Conservation (phyloP, 2,113 vertebrate species). For the Nanorana parkeri region DNA sequence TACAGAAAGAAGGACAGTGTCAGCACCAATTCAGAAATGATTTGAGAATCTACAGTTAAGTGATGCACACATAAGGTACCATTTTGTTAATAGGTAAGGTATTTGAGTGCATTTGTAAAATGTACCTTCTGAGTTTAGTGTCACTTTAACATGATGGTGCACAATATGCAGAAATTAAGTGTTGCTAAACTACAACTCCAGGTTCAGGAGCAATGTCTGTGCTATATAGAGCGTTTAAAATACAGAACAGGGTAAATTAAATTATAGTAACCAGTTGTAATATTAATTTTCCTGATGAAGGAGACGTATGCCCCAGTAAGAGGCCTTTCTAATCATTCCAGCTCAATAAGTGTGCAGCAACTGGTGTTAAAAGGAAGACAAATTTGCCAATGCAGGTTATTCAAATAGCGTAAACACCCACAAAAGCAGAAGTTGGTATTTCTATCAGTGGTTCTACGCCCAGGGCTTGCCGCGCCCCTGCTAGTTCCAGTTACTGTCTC, state of each 20-base stretch:
- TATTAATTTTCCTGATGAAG: background rate
- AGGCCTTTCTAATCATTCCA: background rate
- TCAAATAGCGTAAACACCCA: slow-evolving; percentile 43
- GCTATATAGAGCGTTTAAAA: background rate
- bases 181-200: background rate
- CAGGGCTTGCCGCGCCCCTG: slow-evolving; percentile 14
- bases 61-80: too few relatives aligned
- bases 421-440: slow-evolving; percentile 58
- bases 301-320: background rate
- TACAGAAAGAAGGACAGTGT: too few relatives aligned
- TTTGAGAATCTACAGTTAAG: too few relatives aligned
- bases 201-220: background rate
- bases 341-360: background rate
- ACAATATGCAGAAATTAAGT: background rate
- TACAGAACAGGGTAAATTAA: background rate
- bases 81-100: too few relatives aligned
- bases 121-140: too few relatives aligned
- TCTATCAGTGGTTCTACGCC: slow-evolving; percentile 38
- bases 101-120: too few relatives aligned
- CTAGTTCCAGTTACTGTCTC: slow-evolving; percentile 41
- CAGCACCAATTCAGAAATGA: too few relatives aligned
- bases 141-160: too few relatives aligned
- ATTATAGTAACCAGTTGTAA: too few relatives aligned
- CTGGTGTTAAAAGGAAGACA: slow-evolving; percentile 7
- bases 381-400: slow-evolving; percentile 46